Percentiles rank a stretch among this genome's conserved stretches.
These are phyloP conservation scores for Chaetogeoica ovagalla DNA, from an alignment of 2,888 invertebrate genomes.

Conservation along the genomic window DNA sequence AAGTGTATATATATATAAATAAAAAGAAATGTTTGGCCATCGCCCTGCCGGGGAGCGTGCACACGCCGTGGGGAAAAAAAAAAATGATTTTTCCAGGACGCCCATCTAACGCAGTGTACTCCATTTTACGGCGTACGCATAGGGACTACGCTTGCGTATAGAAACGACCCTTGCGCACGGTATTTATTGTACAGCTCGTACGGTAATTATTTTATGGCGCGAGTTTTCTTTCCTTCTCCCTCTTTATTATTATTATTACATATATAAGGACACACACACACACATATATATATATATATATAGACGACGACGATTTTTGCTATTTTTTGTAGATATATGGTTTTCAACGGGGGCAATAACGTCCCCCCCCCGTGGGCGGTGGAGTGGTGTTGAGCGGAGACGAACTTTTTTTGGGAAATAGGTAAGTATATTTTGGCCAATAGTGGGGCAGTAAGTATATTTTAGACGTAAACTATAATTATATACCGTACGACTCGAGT, in stretches of 20 bases:
- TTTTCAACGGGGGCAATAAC: too few relatives aligned
- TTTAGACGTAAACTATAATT: too few relatives aligned
- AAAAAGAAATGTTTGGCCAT: constrained; percentile 15
- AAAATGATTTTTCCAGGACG: constrained; percentile 52
- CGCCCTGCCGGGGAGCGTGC: constrained; percentile 42
- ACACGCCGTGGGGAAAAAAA: constrained; percentile 39
- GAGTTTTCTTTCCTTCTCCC: background rate
- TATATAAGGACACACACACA: too few relatives aligned
- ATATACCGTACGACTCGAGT: too few relatives aligned
- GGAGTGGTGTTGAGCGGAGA: too few relatives aligned
- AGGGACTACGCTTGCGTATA: constrained; percentile 39
- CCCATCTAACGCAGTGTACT: constrained; percentile 34
- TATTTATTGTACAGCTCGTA: constrained; percentile 38
- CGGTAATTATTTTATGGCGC: constrained; percentile 20
- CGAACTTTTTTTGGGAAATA: too few relatives aligned
- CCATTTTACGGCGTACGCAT: constrained; percentile 3
- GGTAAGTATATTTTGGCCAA: too few relatives aligned
- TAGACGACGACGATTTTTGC: background rate
- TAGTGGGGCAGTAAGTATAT: too few relatives aligned
- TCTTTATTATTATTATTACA: background rate
- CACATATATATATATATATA: background rate
- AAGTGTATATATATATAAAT: background rate
- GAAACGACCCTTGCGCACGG: constrained; percentile 21
- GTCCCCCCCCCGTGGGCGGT: too few relatives aligned
- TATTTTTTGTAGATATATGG: too few relatives aligned